Percentiles rank a stretch among this genome's conserved stretches.
phyloP scores from a whole-genome alignment of 2,113 vertebrate species.

The Lasiurus cinereus region DNA sequence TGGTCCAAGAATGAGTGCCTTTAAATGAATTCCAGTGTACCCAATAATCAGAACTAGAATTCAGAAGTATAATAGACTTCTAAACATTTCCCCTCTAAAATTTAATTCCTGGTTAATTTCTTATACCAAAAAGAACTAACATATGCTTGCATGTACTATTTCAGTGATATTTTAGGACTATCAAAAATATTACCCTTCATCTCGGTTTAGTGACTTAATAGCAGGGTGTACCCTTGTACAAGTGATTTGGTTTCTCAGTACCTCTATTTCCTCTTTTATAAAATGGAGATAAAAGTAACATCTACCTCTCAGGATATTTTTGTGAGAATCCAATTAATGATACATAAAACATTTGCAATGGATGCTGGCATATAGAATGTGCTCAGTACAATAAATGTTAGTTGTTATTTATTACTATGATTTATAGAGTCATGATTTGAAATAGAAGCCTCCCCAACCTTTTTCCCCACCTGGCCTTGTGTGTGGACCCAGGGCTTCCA shows the following conservation, averaged over 20 bases:
- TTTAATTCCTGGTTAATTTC: conserved; percentile 47
- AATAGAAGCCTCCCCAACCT: not conserved
- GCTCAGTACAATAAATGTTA: not conserved
- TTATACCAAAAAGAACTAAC: conserved; percentile 3
- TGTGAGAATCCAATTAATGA: not conserved
- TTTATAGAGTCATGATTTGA: conserved; percentile 29
- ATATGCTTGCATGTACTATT: conserved; percentile 46
- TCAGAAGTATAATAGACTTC: not conserved
- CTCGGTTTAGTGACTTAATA: conserved; percentile 28
- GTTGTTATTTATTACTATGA: not conserved
- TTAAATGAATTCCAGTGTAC: not conserved
- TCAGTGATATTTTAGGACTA: conserved; percentile 49
- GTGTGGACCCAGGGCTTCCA: not conserved
- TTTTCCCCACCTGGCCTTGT: not conserved
- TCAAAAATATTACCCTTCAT: not conserved
- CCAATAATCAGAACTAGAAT: conserved; percentile 47
- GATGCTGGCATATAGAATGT: not conserved
- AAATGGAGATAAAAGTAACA: conserved; percentile 40
- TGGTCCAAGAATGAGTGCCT: not conserved
- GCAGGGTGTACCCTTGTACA: not conserved
- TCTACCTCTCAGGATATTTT: not conserved
- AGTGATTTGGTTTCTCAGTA: conserved; percentile 8
- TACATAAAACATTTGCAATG: conserved; percentile 20
- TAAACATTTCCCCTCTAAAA: not conserved
- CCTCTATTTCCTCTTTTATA: not conserved